Percentiles rank a stretch among this genome's conserved stretches.
phyloP scores from a whole-genome alignment of 2,113 vertebrate genomes.

The Terrapene triunguis region DNA sequence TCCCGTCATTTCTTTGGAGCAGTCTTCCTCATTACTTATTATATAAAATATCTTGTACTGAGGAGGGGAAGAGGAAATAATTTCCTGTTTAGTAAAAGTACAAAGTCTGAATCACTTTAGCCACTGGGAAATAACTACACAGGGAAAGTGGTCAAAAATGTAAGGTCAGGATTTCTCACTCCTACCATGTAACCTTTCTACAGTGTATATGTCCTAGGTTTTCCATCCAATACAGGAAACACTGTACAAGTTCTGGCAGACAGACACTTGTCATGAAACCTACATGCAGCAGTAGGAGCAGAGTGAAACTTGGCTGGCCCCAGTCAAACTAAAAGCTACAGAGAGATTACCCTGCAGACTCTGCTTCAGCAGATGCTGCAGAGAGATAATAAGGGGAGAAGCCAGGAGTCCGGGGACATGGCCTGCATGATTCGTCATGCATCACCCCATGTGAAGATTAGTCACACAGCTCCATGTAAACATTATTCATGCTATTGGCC shows the following conservation, averaged over 20 bases:
- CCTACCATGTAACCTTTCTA: background rate
- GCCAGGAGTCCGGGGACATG: background rate
- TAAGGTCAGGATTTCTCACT: background rate
- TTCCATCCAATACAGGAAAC: background rate
- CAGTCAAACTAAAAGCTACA: background rate
- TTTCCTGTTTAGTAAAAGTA: background rate
- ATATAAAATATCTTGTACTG: background rate
- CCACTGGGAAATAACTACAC: background rate
- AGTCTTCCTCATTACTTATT: background rate
- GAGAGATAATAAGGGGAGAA: background rate
- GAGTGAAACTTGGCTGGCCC: background rate
- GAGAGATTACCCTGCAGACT: background rate
- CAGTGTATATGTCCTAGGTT: background rate
- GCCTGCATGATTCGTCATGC: background rate
- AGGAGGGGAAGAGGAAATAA: background rate
- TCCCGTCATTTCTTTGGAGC: background rate
- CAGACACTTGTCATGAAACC: background rate
- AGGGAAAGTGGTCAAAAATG: background rate
- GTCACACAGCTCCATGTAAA: background rate
- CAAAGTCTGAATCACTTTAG: background rate
- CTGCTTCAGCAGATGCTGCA: background rate
- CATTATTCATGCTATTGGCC: background rate
- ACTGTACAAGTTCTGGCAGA: background rate
- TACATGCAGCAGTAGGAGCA: background rate
- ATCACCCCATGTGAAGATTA: background rate